A percentile compares a stretch with the other conserved stretches of the same genome.
Conservation (phyloP, 2,888 invertebrate genomes). For the Teleiodes luculella region DNA sequence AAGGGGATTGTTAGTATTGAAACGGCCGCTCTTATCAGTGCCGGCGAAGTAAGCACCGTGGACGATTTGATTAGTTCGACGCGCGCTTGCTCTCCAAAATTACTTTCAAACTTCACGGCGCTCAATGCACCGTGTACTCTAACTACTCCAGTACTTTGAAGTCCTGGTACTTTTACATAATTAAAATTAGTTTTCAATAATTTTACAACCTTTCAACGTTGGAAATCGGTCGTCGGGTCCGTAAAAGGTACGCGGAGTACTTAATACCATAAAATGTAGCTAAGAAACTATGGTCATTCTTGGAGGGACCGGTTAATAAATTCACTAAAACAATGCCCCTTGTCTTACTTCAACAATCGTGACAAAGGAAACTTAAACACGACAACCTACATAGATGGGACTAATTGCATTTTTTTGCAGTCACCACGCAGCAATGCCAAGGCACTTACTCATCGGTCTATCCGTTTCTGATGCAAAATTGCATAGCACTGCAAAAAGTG, state of each 20-base stretch:
- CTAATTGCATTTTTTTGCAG: constrained; percentile 72
- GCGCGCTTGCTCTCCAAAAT: constrained; percentile 74
- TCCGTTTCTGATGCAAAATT: constrained; percentile 71
- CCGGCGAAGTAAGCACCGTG: constrained; percentile 62
- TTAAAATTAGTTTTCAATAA: neutral
- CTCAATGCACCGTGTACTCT: constrained; percentile 50
- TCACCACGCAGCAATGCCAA: constrained; percentile 68
- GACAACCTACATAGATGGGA: constrained; percentile 54
- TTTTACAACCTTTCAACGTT: too few relatives aligned
- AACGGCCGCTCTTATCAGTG: constrained; percentile 56
- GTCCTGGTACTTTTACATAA: constrained; percentile 39
- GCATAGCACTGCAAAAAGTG: constrained; percentile 44
- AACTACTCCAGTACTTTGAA: constrained; percentile 49
- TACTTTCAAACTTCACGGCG: constrained; percentile 64
- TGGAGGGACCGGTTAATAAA: constrained; percentile 44
- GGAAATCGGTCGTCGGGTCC: constrained; percentile 7
- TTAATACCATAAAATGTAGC: constrained; percentile 33
- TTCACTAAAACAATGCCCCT: constrained; percentile 70
- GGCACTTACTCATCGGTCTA: constrained; percentile 73
- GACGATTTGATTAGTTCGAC: constrained; percentile 75
- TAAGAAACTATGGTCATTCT: constrained; percentile 29
- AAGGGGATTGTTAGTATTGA: constrained; percentile 43
- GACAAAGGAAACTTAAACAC: constrained; percentile 70
- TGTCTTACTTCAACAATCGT: constrained; percentile 49
- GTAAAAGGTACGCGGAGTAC: neutral